Conservation (phyloP, 1,140 invertebrate genomes). For the Hormaphis cornu region DNA sequence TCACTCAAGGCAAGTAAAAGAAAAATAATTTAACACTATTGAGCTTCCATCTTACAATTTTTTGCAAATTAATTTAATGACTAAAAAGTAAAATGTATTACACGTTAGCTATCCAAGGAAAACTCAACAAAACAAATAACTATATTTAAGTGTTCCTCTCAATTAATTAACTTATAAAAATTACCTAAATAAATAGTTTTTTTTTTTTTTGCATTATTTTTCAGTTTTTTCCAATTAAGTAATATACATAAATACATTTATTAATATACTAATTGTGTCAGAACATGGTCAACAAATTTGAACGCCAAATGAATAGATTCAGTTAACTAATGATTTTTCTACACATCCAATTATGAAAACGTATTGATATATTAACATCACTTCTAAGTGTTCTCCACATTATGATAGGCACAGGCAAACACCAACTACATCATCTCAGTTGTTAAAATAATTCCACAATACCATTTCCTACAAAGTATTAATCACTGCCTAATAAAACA, state of each 20-base stretch:
- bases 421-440: too few relatives aligned
- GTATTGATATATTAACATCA: neutral
- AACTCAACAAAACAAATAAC: conserved; percentile 18
- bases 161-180: conserved; percentile 3
- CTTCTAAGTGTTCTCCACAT: too few relatives aligned
- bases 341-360: neutral
- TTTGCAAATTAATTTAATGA: conserved; percentile 26
- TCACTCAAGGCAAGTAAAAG: conserved; percentile 17
- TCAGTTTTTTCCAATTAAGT: neutral
- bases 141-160: neutral
- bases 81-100: conserved; percentile 15
- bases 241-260: conserved; percentile 8
- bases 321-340: too few relatives aligned
- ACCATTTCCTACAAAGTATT: neutral
- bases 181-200: neutral
- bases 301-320: too few relatives aligned
- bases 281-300: neutral
- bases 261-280: conserved; percentile 12
- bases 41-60: conserved; percentile 7
- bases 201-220: neutral
- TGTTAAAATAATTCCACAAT: too few relatives aligned
- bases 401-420: too few relatives aligned
- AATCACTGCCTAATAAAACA: neutral
- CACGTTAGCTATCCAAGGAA: neutral
- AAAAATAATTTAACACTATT: conserved; percentile 19